These are phyloP conservation scores for Turnix velox DNA, from an alignment of 2,113 vertebrate species.

Conservation along the genomic window DNA sequence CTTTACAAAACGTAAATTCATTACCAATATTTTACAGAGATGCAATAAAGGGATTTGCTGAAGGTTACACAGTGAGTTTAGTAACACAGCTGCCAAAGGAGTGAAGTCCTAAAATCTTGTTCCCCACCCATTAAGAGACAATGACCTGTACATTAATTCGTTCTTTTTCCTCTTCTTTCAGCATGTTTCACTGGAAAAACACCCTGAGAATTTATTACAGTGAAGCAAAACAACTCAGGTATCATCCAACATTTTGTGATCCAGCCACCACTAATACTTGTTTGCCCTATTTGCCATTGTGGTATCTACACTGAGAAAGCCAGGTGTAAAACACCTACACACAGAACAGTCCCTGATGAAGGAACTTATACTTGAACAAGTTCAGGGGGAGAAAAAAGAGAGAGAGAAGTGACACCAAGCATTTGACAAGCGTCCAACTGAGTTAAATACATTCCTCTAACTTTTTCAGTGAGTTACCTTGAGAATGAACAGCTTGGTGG, in stretches of 20 bases:
- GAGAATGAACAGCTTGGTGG: not conserved
- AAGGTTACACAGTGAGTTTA: slow-evolving; percentile 45
- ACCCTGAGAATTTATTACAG: not conserved
- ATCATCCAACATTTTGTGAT: not conserved
- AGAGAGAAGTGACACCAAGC: not conserved
- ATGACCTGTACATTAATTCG: not conserved
- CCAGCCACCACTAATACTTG: not conserved
- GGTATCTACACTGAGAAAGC: not conserved
- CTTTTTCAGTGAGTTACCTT: not conserved
- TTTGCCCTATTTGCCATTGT: not conserved
- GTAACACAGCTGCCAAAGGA: slow-evolving; percentile 11
- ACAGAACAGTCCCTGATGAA: not conserved
- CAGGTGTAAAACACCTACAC: not conserved
- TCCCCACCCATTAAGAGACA: slow-evolving; percentile 5
- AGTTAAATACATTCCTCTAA: not conserved
- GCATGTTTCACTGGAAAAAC: not conserved
- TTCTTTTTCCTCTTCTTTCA: not conserved
- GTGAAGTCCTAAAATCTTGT: slow-evolving; percentile 8
- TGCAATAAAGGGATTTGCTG: slow-evolving; percentile 57
- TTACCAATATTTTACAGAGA: slow-evolving; percentile 58
- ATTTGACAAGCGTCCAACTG: not conserved
- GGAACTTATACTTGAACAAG: not conserved
- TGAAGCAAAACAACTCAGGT: not conserved
- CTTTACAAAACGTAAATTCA: slow-evolving; percentile 63
- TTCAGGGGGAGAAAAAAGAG: not conserved